Percentiles rank a stretch among this genome's conserved stretches.
Evolutionary conservation across 1,140 invertebrate species (phyloP).

Genomic region (Zaprionus ghesquierei): DNA sequence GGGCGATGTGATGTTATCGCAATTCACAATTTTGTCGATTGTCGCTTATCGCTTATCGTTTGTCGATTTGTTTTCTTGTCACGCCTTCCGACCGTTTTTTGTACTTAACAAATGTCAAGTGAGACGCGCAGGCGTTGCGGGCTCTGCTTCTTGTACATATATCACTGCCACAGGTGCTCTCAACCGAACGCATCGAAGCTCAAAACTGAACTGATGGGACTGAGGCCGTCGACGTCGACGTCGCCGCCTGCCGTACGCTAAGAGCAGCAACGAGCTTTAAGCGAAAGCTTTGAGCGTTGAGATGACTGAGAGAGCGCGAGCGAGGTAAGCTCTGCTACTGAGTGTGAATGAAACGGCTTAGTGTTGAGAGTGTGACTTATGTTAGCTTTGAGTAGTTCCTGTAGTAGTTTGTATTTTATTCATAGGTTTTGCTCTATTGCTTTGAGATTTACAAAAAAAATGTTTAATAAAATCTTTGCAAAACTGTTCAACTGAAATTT

Average conservation of each 20-base stretch:
- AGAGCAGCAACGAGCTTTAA: neutral
- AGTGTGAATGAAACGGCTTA: neutral
- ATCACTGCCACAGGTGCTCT: neutral
- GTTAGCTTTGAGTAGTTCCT: slow-evolving; percentile 22
- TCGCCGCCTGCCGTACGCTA: neutral
- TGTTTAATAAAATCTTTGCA: slow-evolving; percentile 11
- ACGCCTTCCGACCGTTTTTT: neutral
- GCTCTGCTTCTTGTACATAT: slow-evolving; percentile 13
- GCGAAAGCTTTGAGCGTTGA: neutral
- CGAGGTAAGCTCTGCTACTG: neutral
- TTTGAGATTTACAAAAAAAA: slow-evolving; percentile 23
- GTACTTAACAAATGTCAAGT: neutral
- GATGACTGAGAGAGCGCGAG: neutral
- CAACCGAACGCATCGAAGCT: slow-evolving; percentile 74
- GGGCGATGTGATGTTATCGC: neutral
- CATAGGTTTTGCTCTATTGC: slow-evolving; percentile 65
- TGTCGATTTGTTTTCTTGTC: slow-evolving; percentile 14
- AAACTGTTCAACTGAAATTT: no score
- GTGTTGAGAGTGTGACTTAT: neutral
- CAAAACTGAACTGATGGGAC: slow-evolving; percentile 63
- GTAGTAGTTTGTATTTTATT: slow-evolving; percentile 79
- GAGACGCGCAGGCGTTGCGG: slow-evolving; percentile 61
- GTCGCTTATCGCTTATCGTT: neutral
- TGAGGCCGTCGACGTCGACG: neutral
- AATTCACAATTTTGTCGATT: neutral